Percentiles rank a stretch among this genome's conserved stretches.
These are phyloP conservation scores for Laterallus jamaicensis DNA, from an alignment of 2,113 vertebrate genomes.

Conservation along the genomic window DNA sequence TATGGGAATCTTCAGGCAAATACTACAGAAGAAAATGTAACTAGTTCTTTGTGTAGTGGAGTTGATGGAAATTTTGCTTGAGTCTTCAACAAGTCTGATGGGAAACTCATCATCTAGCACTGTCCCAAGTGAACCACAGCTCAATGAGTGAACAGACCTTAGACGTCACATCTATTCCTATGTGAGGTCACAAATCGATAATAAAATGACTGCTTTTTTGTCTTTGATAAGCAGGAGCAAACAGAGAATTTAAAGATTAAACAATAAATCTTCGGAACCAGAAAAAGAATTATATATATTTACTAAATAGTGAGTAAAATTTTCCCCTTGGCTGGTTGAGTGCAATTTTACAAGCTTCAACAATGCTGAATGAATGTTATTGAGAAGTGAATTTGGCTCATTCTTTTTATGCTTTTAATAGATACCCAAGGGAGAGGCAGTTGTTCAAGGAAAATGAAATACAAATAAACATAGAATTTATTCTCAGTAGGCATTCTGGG, in stretches of 20 bases:
- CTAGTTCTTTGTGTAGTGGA: neutral
- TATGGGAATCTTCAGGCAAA: neutral
- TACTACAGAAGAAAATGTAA: neutral
- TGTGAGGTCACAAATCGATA: neutral
- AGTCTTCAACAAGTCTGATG: neutral
- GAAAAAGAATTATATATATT: conserved; percentile 11
- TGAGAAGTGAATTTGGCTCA: conserved; percentile 55
- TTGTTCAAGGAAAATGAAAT: conserved; percentile 57
- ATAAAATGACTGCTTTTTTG: neutral
- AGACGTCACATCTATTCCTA: neutral
- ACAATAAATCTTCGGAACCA: neutral
- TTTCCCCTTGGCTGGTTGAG: conserved; percentile 53
- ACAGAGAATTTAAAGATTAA: conserved; percentile 29
- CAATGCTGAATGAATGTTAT: conserved; percentile 58
- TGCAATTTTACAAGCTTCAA: conserved; percentile 53
- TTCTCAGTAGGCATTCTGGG: conserved; percentile 33
- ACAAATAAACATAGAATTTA: conserved; percentile 62
- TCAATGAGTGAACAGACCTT: neutral
- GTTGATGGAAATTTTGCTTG: neutral
- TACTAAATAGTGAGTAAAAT: conserved; percentile 47
- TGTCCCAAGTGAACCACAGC: neutral
- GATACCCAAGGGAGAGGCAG: conserved; percentile 57
- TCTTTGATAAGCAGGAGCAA: conserved; percentile 24
- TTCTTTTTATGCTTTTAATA: conserved; percentile 69
- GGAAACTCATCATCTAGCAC: neutral